Conservation (phyloP, 2,113 vertebrate species). For the Tichodroma muraria region DNA sequence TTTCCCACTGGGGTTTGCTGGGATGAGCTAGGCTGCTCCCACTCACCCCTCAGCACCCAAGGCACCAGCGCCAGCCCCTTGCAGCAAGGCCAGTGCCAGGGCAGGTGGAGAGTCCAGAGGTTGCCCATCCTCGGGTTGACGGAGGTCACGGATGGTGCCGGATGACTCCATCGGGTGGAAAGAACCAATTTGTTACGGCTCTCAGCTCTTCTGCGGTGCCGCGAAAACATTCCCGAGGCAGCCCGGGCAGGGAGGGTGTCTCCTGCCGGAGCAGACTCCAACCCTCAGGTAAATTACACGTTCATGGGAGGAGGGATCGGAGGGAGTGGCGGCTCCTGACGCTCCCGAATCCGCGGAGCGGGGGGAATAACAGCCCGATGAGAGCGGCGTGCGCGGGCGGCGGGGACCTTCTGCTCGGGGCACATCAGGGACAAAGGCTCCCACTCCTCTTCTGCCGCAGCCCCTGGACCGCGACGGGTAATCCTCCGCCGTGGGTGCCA, state of each 20-base stretch:
- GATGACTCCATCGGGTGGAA: background rate
- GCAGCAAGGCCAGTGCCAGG: rapidly evolving
- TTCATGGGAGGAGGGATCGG: background rate
- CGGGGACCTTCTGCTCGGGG: background rate
- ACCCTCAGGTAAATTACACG: background rate
- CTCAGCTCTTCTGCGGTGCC: rapidly evolving
- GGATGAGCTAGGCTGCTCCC: background rate
- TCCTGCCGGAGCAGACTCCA: background rate
- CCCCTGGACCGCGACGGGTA: background rate
- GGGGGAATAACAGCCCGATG: background rate
- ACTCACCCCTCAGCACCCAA: background rate
- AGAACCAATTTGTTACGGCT: background rate
- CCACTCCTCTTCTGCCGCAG: background rate
- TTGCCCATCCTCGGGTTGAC: rapidly evolving
- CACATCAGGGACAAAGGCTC: background rate
- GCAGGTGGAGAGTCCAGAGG: background rate
- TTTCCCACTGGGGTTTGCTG: background rate
- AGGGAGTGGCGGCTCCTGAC: background rate
- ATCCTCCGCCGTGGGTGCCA: background rate
- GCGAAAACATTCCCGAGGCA: rapidly evolving
- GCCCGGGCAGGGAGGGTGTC: background rate
- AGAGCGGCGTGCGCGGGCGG: rapidly evolving
- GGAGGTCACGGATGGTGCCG: rapidly evolving
- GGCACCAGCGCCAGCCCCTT: background rate
- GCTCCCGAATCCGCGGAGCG: background rate